Evolutionary conservation across 2,888 invertebrate genomes (phyloP).

Genomic region (Celastrina argiolus): DNA sequence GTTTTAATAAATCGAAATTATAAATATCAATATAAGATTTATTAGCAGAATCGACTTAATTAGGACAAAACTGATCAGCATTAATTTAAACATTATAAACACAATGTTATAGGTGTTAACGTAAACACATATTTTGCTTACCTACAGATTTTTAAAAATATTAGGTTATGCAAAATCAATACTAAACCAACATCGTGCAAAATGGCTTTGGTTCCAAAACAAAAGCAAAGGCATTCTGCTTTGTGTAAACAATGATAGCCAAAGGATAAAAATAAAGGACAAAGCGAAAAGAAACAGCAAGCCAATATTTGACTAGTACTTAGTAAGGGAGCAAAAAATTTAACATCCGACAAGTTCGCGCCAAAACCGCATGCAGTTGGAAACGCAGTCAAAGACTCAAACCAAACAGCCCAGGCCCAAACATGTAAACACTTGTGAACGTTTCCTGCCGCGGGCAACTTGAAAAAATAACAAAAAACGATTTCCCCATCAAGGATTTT

Average conservation of each 20-base stretch:
- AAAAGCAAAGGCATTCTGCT: neutral
- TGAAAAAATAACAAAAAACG: conserved; percentile 41
- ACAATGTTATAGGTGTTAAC: too few relatives aligned
- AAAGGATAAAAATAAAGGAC: conserved; percentile 25
- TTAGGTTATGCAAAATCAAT: neutral
- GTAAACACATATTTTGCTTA: too few relatives aligned
- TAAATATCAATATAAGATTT: too few relatives aligned
- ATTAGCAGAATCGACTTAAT: too few relatives aligned
- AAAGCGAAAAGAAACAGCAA: conserved; percentile 30
- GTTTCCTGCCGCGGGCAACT: conserved; percentile 42
- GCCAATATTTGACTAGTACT: conserved; percentile 51
- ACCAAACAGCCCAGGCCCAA: conserved; percentile 57
- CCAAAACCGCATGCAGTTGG: conserved; percentile 56
- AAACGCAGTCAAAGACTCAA: conserved; percentile 61
- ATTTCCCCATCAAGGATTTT: conserved; percentile 39
- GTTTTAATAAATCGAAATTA: too few relatives aligned
- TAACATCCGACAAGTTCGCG: conserved; percentile 54
- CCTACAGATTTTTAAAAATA: too few relatives aligned
- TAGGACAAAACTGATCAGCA: too few relatives aligned
- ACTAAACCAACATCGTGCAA: neutral
- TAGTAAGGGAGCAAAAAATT: conserved; percentile 51
- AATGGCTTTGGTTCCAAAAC: neutral
- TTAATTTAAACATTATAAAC: too few relatives aligned
- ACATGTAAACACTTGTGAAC: conserved; percentile 58
- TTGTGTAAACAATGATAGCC: conserved; percentile 17